Evolutionary conservation across 1,140 invertebrate genomes (phyloP).

Genomic region (Tenebrio molitor): DNA sequence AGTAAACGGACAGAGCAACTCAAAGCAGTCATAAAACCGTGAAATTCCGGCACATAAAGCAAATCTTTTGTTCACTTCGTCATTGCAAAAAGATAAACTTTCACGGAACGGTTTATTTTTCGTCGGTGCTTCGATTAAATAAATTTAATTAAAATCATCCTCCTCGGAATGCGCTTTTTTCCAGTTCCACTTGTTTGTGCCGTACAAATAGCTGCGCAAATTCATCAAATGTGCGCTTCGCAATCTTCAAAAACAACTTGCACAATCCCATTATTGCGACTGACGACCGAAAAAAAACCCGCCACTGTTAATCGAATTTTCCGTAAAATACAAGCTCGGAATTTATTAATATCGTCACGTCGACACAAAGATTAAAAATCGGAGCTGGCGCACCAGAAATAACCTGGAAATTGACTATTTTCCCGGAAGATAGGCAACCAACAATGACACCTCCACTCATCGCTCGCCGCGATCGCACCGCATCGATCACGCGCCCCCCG

Average conservation of each 20-base stretch:
- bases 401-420: no score
- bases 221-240: conserved; percentile 26
- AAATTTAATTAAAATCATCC: conserved; percentile 28
- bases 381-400: no score
- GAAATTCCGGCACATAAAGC: conserved; percentile 8
- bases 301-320: conserved; percentile 22
- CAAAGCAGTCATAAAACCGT: no score
- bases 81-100: conserved; percentile 33
- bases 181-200: conserved; percentile 10
- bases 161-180: conserved; percentile 12
- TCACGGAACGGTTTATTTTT: conserved; percentile 13
- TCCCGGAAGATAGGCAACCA: neutral
- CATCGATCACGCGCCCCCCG: no score
- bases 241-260: conserved; percentile 29
- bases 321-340: conserved; percentile 14
- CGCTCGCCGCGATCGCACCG: no score
- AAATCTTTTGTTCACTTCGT: conserved; percentile 28
- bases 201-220: conserved; percentile 10
- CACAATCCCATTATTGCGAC: conserved; percentile 27
- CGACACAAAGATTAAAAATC: neutral
- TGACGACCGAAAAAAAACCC: conserved; percentile 9
- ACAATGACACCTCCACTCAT: no score
- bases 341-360: conserved; percentile 16
- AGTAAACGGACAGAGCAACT: neutral
- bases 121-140: conserved; percentile 11